Base-by-base conservation (phyloP, 2,888 invertebrate genomes). In the Charanyca ferruginea region DNA sequence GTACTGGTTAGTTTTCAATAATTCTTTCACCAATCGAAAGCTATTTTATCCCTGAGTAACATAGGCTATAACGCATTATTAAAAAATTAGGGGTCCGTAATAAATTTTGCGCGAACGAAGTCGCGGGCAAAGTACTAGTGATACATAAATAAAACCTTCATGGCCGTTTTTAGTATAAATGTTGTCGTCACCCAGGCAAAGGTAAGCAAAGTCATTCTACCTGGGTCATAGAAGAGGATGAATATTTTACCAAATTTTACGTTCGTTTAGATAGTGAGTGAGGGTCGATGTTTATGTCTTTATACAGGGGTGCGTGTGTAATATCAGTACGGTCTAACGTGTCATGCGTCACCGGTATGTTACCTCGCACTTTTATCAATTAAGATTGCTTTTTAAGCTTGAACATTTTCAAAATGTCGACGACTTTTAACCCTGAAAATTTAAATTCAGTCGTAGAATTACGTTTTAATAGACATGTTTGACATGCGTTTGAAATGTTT, bases 301-400 rank as follows among this genome's bases (percentile, higher is more conserved):
- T 91, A 94, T 94, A 94, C 89, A 89, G 71, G 83, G 87, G 85
- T 81, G 94, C 94, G 94, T 94, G 94, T 83, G 85, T 84, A 86
- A 82, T 68, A 79, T 84, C 90, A 89, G 85, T 94, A 89, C 88
- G 72, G 83, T 80, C 78, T 81, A 85, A 85, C 87, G 87, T 89
- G 87, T 87, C 86, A 84, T 89, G 87, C 89, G 88, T 91, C 91
- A 89, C 87, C 76, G 71, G 77, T 25, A 68, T 77, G 80, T 77
- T 80, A 76, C 80, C 66, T 80, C 73, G 77, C 77, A 20, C 76
- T 82, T 80, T 79, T 80, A 81, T 83, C 80, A 83, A 85, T 84
- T 84, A 79, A 41, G 59, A 74, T 77, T 81, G 32, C 22, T 44
- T 59, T 63, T 58, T 47, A 32, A 20, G 18, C 1, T 55, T 13